These are phyloP conservation scores for Oasisia sp. DNA, from an alignment of 2,888 invertebrate species.

Conservation along the genomic window DNA sequence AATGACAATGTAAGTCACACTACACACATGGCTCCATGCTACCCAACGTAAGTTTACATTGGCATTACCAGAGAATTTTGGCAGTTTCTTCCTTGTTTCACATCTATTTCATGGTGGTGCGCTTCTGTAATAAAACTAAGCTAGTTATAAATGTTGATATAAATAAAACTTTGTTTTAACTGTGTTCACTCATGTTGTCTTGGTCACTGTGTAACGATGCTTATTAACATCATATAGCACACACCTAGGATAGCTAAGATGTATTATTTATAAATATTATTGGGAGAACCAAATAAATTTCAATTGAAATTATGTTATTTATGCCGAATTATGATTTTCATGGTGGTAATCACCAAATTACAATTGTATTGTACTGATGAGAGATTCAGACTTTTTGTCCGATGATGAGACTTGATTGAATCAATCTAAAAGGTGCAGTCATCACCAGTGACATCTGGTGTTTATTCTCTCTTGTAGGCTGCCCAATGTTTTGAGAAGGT, in stretches of 20 bases:
- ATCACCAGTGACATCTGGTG: not conserved
- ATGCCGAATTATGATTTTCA: too few species aligned
- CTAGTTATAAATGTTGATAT: not conserved
- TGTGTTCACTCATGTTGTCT: not conserved
- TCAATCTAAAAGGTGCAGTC: not conserved
- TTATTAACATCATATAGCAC: too few species aligned
- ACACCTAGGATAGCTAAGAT: too few species aligned
- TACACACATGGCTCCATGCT: not conserved
- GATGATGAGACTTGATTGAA: too few species aligned
- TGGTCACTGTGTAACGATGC: not conserved
- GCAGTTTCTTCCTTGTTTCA: not conserved
- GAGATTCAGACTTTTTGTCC: too few species aligned
- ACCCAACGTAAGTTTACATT: not conserved
- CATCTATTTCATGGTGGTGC: not conserved
- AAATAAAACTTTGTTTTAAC: not conserved
- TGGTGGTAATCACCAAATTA: too few species aligned
- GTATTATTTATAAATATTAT: not conserved
- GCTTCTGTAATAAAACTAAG: not conserved
- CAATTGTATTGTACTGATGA: too few species aligned
- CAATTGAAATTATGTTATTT: too few species aligned
- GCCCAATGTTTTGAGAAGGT: slow-evolving; percentile 99
- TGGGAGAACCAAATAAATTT: not conserved
- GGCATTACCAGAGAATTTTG: not conserved
- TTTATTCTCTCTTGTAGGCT: slow-evolving; percentile 72
- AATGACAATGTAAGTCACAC: slow-evolving; percentile 73